These are phyloP conservation scores for Tricholaema leucomelas DNA, from an alignment of 2,113 vertebrate genomes.

Conservation along the genomic window DNA sequence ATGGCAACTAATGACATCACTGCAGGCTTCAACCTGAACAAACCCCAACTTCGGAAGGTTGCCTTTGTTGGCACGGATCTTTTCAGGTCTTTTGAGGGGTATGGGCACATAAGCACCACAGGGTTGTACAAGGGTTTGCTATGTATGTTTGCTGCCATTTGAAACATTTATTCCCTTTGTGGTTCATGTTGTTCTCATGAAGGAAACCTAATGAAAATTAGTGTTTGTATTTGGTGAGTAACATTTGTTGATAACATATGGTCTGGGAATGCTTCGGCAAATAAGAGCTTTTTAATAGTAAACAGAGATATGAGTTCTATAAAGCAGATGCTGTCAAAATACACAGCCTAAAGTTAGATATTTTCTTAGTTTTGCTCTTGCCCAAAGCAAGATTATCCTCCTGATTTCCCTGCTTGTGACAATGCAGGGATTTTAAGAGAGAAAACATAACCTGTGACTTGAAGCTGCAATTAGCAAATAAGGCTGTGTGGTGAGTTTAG, in stretches of 20 bases:
- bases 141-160: slow-evolving; percentile 69
- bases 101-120: slow-evolving; percentile 30
- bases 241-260: slow-evolving; percentile 85
- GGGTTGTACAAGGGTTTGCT: slow-evolving; percentile 68
- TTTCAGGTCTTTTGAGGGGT: slow-evolving; percentile 43
- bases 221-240: slow-evolving; percentile 82
- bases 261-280: slow-evolving; percentile 81
- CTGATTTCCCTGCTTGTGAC: slow-evolving; percentile 15
- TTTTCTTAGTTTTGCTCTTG: slow-evolving; percentile 40
- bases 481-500: not conserved
- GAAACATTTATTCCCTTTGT: slow-evolving; percentile 77
- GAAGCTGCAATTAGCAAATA: not conserved
- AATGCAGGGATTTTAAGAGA: not conserved
- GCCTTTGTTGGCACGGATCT: slow-evolving; percentile 6
- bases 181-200: slow-evolving; percentile 70
- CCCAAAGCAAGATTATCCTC: slow-evolving; percentile 10
- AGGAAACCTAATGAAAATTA: slow-evolving; percentile 80
- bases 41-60: slow-evolving; percentile 63
- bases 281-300: slow-evolving; percentile 84
- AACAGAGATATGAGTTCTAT: slow-evolving; percentile 74
- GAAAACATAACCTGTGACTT: slow-evolving; percentile 38
- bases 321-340: slow-evolving; percentile 78
- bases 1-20: slow-evolving; percentile 81
- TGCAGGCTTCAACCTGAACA: slow-evolving; percentile 54
- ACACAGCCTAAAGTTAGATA: slow-evolving; percentile 47